A percentile compares a stretch with the other conserved stretches of the same genome.
Evolutionary conservation across 1,140 invertebrate genomes (phyloP).

Genomic region (Drosophila tani): DNA sequence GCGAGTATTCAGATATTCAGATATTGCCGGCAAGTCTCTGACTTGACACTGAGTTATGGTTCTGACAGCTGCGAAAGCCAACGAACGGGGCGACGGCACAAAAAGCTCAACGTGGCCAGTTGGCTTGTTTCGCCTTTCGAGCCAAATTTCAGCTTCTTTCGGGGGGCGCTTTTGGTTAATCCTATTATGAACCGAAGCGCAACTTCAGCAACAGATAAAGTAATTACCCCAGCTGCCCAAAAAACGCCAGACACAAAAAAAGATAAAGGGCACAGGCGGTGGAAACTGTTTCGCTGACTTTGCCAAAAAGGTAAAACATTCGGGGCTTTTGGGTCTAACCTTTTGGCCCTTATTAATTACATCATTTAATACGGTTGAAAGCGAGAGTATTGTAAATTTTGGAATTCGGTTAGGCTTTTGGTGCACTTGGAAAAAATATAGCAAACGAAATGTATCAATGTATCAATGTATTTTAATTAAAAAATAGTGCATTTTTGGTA

Average conservation of each 20-base stretch:
- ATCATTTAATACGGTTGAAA: conserved; percentile 30
- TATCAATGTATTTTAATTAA: not conserved
- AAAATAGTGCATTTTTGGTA: not conserved
- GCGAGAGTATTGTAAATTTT: conserved; percentile 25
- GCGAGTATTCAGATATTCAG: conserved; percentile 41
- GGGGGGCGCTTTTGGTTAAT: conserved; percentile 60
- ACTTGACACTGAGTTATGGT: conserved; percentile 83
- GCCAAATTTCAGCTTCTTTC: conserved; percentile 32
- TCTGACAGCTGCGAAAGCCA: conserved; percentile 79
- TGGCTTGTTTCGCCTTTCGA: conserved; percentile 10
- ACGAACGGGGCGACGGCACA: conserved; percentile 30
- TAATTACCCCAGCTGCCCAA: conserved; percentile 70
- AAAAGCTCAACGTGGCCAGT: conserved; percentile 44
- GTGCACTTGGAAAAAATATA: not conserved
- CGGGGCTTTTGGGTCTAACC: conserved; percentile 52
- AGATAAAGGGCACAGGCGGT: conserved; percentile 33
- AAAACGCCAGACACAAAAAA: conserved; percentile 26
- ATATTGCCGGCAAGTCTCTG: conserved; percentile 58
- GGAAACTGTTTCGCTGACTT: conserved; percentile 64
- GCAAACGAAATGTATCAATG: rapidly evolving
- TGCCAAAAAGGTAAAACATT: conserved; percentile 61
- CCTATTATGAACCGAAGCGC: conserved; percentile 76
- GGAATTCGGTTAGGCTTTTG: conserved; percentile 7
- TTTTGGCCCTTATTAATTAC: conserved; percentile 72
- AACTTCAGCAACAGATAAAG: conserved; percentile 83